Base-by-base conservation (phyloP, 2,113 vertebrate species). In the Tauraco erythrolophus region DNA sequence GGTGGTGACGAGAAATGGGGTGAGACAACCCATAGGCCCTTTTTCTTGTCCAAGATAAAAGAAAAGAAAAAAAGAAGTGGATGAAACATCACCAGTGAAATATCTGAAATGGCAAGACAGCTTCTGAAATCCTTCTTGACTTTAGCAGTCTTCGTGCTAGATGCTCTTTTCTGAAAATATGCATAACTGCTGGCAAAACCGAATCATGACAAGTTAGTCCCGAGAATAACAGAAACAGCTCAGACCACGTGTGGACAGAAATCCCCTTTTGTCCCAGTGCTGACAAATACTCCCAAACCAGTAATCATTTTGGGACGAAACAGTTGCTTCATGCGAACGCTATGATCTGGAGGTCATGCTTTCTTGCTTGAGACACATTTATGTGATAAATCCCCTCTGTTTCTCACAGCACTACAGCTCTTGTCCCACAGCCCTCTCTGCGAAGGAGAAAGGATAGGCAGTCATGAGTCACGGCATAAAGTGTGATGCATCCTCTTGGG, bases 401-500 rank as follows among this genome's bases (percentile, higher is more conserved):
- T 88, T 94, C 91, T 95, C 53, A 33, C 41, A 75, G 56, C 5
- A 25, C 41, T 74, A 28, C 33, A 51, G 33, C n/a, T 77, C 71
- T 41, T 46, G 41, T 30, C 30, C 37, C 39, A 21, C 31, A 80
- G 56, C 10, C 8, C 19, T 30, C 21, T 21, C 61, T 18, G 2
- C 0, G 6, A 84, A 68, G 56, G 37, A 56, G 2, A 39, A 51
- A 66, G 7, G 14, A 45, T 3, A 28, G 50, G 22, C 46, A n/a
- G 31, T 16, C 24, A 18, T 7, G 19, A 83, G 30, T 9, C 21
- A 39, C 0, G 9, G 28, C 7, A 1, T 46, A 23, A 81, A 86
- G 46, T 2, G 31, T 0, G 0, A 23, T 1, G 7, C 30, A 39
- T 37, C 5, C 35, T 27, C 19, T 48, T 1, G 5, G 37, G 62